Base-by-base conservation (phyloP, 2,797 vertebrate genomes). In the Lerista edwardsae region DNA sequence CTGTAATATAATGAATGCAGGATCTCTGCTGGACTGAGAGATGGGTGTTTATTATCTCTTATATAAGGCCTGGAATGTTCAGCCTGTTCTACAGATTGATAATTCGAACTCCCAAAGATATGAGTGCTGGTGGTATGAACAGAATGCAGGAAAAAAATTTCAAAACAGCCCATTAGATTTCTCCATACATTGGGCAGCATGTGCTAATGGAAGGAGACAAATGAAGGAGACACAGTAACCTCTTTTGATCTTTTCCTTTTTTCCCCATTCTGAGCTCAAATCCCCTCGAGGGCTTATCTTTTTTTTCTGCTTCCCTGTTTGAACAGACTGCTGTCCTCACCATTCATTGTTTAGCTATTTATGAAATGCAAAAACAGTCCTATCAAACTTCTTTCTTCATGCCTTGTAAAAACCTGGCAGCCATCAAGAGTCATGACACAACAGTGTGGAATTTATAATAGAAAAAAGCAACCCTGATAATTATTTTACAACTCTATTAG, bases 131-230 rank as follows among this genome's bases (percentile, higher is more conserved):
- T 31, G 62, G 87, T 78, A 88, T 85, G 83, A 85, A 41, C 39
- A 74, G 87, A 85, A 85, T 85, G 87, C 76, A 84, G 75, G 15
- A n/a, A 67, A 36, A 79, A 17, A 62, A 74, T 84, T 82, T 39
- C 75, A 79, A 51, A 79, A 77, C 73, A 71, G 61, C 62, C 59
- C 79, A 68, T 82, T 51, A 75, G 51, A 73, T 79, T 68, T 68
- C 75, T 84, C 61, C 75, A 85, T 69, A 39, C 7, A 1, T 39
- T 59, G n/a, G 29, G 51, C 51, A 72, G 74, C 19, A 29, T 71
- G 51, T 36, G 47, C 27, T 61, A 74, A 61, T 82, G 62, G 62
- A 10, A 47, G 41, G 29, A 73, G 47, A 57, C 68, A 77, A 44
- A 81, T 72, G 71, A 51, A 61, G 17, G 31, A n/a, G 29, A 62